Evolutionary conservation across 2,113 vertebrate genomes (phyloP).

Genomic region (Strix uralensis): DNA sequence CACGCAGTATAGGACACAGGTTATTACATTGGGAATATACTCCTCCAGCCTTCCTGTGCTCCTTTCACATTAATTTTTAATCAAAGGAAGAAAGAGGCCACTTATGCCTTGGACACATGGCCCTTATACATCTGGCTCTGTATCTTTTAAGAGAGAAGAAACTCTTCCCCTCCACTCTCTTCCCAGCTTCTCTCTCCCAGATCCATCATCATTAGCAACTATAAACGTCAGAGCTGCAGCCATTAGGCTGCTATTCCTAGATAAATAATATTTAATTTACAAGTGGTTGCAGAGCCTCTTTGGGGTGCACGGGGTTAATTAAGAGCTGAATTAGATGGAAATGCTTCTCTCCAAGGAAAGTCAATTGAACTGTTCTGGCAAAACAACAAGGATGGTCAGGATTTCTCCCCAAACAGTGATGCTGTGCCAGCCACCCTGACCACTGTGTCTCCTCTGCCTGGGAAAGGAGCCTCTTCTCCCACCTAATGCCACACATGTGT

Average conservation of each 20-base stretch:
- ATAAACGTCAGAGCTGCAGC: constrained; percentile 67
- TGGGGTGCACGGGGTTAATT: constrained; percentile 76
- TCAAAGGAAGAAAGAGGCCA: neutral
- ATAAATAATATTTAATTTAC: constrained; percentile 82
- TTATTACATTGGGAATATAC: neutral
- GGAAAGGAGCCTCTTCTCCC: neutral
- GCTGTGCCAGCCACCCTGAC: neutral
- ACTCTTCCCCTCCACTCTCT: neutral
- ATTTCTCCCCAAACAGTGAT: neutral
- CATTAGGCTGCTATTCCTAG: constrained; percentile 66
- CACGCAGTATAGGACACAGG: neutral
- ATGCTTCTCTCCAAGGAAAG: constrained; percentile 65
- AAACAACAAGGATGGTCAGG: neutral
- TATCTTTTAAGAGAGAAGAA: neutral
- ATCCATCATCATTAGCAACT: constrained; percentile 76
- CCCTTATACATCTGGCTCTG: neutral
- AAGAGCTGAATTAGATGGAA: constrained; percentile 74
- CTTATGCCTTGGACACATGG: neutral
- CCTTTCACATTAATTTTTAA: neutral
- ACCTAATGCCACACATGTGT: rapidly evolving
- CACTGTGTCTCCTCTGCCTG: rapidly evolving
- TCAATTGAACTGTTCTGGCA: constrained; percentile 60
- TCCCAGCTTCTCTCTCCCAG: constrained; percentile 13
- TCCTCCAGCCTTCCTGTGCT: neutral
- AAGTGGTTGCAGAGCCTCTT: constrained; percentile 67